Evolutionary conservation across 1,140 invertebrate species (phyloP).

Genomic region (Drosophila sturtevanti): DNA sequence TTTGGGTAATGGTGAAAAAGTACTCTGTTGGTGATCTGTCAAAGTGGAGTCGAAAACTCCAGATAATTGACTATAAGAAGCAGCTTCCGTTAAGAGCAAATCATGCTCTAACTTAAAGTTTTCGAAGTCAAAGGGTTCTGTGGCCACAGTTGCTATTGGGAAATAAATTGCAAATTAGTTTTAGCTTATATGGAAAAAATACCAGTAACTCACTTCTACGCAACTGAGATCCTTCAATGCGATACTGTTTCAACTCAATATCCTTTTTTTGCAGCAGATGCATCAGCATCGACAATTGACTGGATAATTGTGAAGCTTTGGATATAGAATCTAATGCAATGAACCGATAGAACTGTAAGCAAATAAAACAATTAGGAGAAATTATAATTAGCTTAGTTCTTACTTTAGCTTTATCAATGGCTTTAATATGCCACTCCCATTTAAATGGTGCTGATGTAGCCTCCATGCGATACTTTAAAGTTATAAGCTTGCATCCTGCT

Average conservation of each 20-base stretch:
- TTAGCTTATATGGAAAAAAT: background rate
- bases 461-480: constrained; percentile 54
- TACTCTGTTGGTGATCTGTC: background rate
- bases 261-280: constrained; percentile 61
- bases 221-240: constrained; percentile 49
- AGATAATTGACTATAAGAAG: background rate
- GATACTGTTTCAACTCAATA: constrained; percentile 62
- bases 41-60: background rate
- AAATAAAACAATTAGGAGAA: background rate
- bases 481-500: constrained; percentile 12
- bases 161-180: background rate
- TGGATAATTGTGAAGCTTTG: background rate
- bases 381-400: background rate
- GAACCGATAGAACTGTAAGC: constrained; percentile 42
- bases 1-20: background rate
- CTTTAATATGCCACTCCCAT: constrained; percentile 61
- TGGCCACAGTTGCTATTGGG: constrained; percentile 52
- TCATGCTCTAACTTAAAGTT: constrained; percentile 36
- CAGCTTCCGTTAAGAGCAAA: constrained; percentile 2
- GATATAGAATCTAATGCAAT: background rate
- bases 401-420: background rate
- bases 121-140: constrained; percentile 46
- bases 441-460: constrained; percentile 34
- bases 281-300: constrained; percentile 8
- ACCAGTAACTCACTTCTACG: constrained; percentile 47